Percentiles rank a stretch among this genome's conserved stretches.
These are phyloP conservation scores for Cynoglossus semilaevis DNA, from an alignment of 2,113 vertebrate species.

Conservation along the genomic window DNA sequence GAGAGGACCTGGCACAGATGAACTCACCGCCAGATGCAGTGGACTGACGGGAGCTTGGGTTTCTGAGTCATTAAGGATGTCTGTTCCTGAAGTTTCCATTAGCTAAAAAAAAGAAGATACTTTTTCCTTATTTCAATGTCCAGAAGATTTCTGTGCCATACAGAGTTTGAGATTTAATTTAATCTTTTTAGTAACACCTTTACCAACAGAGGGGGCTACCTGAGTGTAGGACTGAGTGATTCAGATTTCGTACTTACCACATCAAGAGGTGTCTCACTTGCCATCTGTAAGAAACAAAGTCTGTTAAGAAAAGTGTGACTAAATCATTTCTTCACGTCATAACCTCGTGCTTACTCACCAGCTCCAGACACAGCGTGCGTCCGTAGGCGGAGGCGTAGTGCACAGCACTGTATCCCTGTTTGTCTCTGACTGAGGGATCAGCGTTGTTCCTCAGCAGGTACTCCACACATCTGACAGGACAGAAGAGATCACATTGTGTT, in stretches of 20 bases:
- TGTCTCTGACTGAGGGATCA: slow-evolving; percentile 90
- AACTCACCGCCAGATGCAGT: slow-evolving; percentile 93
- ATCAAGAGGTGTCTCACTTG: slow-evolving; percentile 92
- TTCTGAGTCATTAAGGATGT: slow-evolving; percentile 87
- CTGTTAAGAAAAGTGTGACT: neutral
- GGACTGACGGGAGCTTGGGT: slow-evolving; percentile 90
- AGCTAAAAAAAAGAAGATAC: slow-evolving; percentile 78
- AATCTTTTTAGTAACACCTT: slow-evolving; percentile 2
- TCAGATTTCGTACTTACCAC: slow-evolving; percentile 81
- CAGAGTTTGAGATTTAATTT: too few species aligned
- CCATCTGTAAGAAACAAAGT: slow-evolving; percentile 83
- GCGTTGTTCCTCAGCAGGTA: slow-evolving; percentile 95
- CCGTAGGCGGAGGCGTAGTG: slow-evolving; percentile 87
- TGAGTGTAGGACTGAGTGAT: neutral
- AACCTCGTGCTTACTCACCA: slow-evolving; percentile 60
- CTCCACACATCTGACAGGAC: slow-evolving; percentile 87
- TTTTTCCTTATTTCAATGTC: too few species aligned
- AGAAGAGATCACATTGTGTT: too few species aligned
- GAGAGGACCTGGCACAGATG: neutral
- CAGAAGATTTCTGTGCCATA: too few species aligned
- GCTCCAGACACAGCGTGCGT: slow-evolving; percentile 76
- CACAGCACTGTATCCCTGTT: slow-evolving; percentile 92
- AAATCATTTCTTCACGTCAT: neutral
- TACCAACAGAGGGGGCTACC: slow-evolving; percentile 29
- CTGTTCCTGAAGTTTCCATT: slow-evolving; percentile 93